Percentiles rank a stretch among this genome's conserved stretches.
These are phyloP conservation scores for Noctua comes DNA, from an alignment of 2,888 invertebrate species.

Conservation along the genomic window DNA sequence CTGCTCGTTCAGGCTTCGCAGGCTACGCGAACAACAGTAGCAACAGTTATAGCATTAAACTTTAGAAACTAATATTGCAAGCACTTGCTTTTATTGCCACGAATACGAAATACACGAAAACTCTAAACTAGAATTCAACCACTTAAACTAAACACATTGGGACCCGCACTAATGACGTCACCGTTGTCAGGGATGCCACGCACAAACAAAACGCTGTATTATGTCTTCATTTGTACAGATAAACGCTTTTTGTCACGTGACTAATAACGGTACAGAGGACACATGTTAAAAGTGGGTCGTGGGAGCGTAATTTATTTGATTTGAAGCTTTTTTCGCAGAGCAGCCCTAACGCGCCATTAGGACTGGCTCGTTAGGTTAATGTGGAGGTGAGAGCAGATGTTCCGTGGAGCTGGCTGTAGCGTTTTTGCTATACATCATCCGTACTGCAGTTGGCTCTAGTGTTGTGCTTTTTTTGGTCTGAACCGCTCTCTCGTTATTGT, in stretches of 20 bases:
- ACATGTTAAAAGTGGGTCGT: slow-evolving; percentile 83
- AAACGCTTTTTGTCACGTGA: slow-evolving; percentile 83
- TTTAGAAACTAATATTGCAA: slow-evolving; percentile 59
- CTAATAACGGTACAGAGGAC: slow-evolving; percentile 80
- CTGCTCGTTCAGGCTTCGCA: slow-evolving; percentile 9
- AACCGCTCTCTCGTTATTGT: slow-evolving; percentile 65
- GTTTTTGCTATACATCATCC: slow-evolving; percentile 87
- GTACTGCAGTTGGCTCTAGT: slow-evolving; percentile 78
- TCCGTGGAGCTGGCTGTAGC: slow-evolving; percentile 73
- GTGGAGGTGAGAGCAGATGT: slow-evolving; percentile 87
- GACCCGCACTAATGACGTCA: slow-evolving; percentile 65
- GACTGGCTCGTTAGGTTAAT: slow-evolving; percentile 89
- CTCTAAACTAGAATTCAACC: slow-evolving; percentile 57
- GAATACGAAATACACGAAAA: slow-evolving; percentile 61
- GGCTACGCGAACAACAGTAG: slow-evolving; percentile 29
- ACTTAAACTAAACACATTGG: slow-evolving; percentile 64
- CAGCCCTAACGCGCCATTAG: slow-evolving; percentile 87
- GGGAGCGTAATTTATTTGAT: slow-evolving; percentile 84
- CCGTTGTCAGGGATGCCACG: slow-evolving; percentile 67
- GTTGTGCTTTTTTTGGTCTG: slow-evolving; percentile 73
- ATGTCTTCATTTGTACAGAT: slow-evolving; percentile 80
- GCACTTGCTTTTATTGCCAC: slow-evolving; percentile 60
- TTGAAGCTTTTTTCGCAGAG: slow-evolving; percentile 81
- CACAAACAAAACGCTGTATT: slow-evolving; percentile 71
- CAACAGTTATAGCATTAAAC: slow-evolving; percentile 33